Conservation (phyloP, 2,113 vertebrate species). For the Andinoacara biseriatus region DNA sequence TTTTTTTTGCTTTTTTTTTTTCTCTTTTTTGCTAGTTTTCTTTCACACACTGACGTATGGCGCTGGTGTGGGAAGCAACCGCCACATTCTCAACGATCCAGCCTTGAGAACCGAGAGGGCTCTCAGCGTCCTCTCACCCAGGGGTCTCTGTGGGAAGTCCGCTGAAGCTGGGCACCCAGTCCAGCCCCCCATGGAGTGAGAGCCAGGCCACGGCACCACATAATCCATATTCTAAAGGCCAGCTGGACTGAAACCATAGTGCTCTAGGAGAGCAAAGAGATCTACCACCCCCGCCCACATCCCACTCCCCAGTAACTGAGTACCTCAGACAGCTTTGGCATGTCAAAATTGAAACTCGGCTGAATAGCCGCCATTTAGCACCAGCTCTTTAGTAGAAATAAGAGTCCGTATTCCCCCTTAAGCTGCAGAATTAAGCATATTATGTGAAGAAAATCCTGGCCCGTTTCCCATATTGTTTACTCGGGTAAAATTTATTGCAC, state of each 20-base stretch:
- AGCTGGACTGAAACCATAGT: conserved; percentile 75
- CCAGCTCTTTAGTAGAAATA: conserved; percentile 61
- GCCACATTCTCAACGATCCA: conserved; percentile 61
- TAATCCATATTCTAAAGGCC: conserved; percentile 82
- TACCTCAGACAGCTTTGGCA: conserved; percentile 69
- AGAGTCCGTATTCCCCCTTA: conserved; percentile 54
- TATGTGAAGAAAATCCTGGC: conserved; percentile 65
- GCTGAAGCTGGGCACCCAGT: conserved; percentile 68
- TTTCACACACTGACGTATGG: conserved; percentile 68
- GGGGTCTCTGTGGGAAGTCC: conserved; percentile 74
- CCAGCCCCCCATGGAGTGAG: conserved; percentile 66
- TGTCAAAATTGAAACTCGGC: conserved; percentile 66
- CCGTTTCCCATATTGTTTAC: conserved; percentile 68
- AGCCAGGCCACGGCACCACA: conserved; percentile 63
- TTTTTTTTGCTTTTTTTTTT: not conserved
- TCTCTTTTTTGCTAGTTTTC: conserved; percentile 39
- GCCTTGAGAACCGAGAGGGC: conserved; percentile 63
- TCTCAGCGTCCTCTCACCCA: conserved; percentile 73
- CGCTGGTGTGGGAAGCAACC: conserved; percentile 64
- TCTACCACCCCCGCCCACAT: conserved; percentile 59
- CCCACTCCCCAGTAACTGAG: conserved; percentile 52
- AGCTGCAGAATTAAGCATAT: conserved; percentile 60
- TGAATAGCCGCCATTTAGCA: conserved; percentile 70
- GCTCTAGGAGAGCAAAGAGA: conserved; percentile 70
- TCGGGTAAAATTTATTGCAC: conserved; percentile 55